These are phyloP conservation scores for Lucilia cuprina DNA, from an alignment of 1,140 invertebrate genomes.

Conservation along the genomic window DNA sequence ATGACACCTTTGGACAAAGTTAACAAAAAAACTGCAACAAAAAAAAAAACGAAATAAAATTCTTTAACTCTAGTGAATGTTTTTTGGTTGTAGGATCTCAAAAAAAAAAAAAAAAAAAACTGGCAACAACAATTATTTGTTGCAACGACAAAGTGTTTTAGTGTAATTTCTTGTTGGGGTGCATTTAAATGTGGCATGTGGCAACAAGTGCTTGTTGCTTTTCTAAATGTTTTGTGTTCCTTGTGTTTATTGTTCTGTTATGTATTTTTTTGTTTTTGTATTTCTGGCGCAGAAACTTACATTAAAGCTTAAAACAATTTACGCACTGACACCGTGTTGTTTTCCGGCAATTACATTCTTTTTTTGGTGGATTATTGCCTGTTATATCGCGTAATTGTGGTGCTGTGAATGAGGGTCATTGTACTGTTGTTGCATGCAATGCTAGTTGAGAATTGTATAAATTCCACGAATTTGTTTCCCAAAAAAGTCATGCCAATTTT, in stretches of 20 bases:
- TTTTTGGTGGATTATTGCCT: background rate
- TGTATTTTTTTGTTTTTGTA: background rate
- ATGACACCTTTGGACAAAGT: slow-evolving; percentile 14
- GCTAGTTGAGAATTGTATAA: no score
- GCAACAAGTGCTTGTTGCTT: slow-evolving; percentile 32
- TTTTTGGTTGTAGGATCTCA: background rate
- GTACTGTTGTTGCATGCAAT: no score
- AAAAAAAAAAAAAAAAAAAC: slow-evolving; percentile 6
- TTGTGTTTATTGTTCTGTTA: background rate
- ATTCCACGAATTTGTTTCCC: no score
- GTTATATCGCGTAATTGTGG: no score
- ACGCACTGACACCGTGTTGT: background rate
- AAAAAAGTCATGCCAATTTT: no score
- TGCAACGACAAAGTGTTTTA: slow-evolving; percentile 31
- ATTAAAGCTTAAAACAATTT: background rate
- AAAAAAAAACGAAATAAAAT: background rate
- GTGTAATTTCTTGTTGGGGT: slow-evolving; percentile 32
- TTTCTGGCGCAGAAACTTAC: background rate
- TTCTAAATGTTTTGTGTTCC: slow-evolving; percentile 6
- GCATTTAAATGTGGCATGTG: slow-evolving; percentile 34
- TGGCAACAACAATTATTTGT: slow-evolving; percentile 21
- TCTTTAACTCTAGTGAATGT: background rate
- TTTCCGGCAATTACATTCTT: background rate
- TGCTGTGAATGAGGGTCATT: no score
- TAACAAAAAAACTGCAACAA: no score